Evolutionary conservation across 1,140 invertebrate species (phyloP).

Genomic region (Leguminivora glycinivorella): DNA sequence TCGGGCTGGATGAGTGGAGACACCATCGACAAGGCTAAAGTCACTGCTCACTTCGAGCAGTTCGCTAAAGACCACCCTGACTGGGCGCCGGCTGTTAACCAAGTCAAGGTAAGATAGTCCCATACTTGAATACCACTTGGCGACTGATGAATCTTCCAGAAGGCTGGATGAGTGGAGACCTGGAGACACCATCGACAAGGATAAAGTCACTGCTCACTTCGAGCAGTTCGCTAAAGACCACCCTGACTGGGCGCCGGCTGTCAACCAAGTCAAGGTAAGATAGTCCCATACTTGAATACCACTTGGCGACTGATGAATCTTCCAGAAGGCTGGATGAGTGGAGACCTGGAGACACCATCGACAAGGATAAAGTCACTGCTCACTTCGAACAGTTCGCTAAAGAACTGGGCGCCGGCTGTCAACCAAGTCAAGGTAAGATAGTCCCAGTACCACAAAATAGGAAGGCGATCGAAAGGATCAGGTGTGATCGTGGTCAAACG

Average conservation of each 20-base stretch:
- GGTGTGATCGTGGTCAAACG: too few species aligned
- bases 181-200: constrained; percentile 43
- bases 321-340: constrained; percentile 54
- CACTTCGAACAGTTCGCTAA: constrained; percentile 51
- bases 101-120: constrained; percentile 36
- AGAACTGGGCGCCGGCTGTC: constrained; percentile 50
- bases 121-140: too few species aligned
- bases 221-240: constrained; percentile 48
- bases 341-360: constrained; percentile 37
- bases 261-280: constrained; percentile 42
- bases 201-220: constrained; percentile 43
- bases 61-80: constrained; percentile 45
- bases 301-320: too few species aligned
- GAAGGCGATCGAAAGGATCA: too few species aligned
- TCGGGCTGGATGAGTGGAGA: constrained; percentile 47
- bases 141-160: constrained; percentile 53
- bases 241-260: constrained; percentile 47
- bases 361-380: constrained; percentile 44
- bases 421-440: constrained; percentile 39
- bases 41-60: constrained; percentile 46
- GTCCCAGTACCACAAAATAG: too few species aligned
- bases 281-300: too few species aligned
- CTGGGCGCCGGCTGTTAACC: constrained; percentile 47
- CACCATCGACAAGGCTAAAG: constrained; percentile 47
- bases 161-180: constrained; percentile 58